Evolutionary conservation across 2,797 vertebrate genomes (phyloP).

Genomic region (Gobionotothen gibberifrons): DNA sequence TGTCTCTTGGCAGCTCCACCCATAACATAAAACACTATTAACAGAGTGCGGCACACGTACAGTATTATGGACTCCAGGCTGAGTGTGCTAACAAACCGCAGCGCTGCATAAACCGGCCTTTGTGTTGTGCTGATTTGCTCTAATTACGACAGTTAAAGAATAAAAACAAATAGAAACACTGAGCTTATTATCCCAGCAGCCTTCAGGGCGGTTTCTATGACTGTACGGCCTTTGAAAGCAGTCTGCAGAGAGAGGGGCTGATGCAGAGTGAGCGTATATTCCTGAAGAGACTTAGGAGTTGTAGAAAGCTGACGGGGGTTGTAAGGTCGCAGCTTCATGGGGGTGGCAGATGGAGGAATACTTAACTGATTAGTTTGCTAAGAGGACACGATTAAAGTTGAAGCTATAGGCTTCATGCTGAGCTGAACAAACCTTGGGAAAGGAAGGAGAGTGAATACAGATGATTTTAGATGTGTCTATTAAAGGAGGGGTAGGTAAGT

Average conservation of each 20-base stretch:
- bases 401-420: conserved; percentile 42
- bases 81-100: background rate
- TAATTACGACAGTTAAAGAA: background rate
- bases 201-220: background rate
- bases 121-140: conserved; percentile 4
- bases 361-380: conserved; percentile 73
- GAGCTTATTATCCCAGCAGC: conserved; percentile 17
- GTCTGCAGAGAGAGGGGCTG: conserved; percentile 23
- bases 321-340: conserved; percentile 41
- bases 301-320: conserved; percentile 42
- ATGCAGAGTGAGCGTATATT: conserved; percentile 37
- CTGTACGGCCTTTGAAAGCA: conserved; percentile 20
- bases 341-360: conserved; percentile 74
- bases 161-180: conserved; percentile 5
- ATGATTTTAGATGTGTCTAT: conserved; percentile 2
- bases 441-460: conserved; percentile 38
- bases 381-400: conserved; percentile 66
- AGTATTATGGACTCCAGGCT: background rate
- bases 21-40: background rate
- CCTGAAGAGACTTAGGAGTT: conserved; percentile 44
- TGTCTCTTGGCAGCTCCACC: background rate
- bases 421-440: conserved; percentile 47
- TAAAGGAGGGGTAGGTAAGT: too few species aligned
- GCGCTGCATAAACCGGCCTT: conserved; percentile 7
- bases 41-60: background rate